A percentile compares a stretch with the other conserved stretches of the same genome.
Evolutionary conservation across 2,888 invertebrate species (phyloP).

Genomic region (Yponomeuta sedellus): DNA sequence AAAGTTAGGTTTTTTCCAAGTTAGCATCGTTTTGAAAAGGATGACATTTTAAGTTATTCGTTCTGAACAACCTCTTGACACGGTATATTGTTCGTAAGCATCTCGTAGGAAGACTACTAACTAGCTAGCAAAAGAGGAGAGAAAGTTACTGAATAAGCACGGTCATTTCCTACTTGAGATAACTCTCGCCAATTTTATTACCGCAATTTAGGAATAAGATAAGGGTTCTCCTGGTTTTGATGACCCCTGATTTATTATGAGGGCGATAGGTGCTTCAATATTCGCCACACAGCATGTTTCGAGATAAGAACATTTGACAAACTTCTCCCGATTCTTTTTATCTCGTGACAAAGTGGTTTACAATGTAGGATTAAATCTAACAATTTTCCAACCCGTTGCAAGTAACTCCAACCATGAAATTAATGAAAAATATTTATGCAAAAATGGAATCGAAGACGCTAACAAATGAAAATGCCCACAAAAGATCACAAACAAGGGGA

Average conservation of each 20-base stretch:
- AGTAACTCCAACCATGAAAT: background rate
- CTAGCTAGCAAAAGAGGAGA: background rate
- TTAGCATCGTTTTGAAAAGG: background rate
- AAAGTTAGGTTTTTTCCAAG: background rate
- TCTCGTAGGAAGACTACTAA: background rate
- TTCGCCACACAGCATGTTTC: background rate
- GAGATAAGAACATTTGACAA: background rate
- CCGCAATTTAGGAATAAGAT: constrained; percentile 10
- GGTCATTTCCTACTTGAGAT: constrained; percentile 9
- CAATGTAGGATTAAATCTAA: background rate
- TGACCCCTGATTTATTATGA: constrained; percentile 4
- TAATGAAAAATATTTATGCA: background rate
- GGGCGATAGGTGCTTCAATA: background rate
- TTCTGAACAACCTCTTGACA: background rate
- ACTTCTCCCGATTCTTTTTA: background rate
- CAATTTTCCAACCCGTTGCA: background rate
- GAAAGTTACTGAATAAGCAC: background rate
- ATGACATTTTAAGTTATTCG: background rate
- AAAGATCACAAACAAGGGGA: background rate
- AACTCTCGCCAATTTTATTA: constrained; percentile 3
- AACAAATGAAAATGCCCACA: background rate
- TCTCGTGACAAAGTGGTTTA: background rate
- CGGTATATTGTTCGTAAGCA: background rate
- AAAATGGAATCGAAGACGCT: background rate
- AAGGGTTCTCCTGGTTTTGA: constrained; percentile 9